Conservation (phyloP, 2,113 vertebrate genomes). For the Paedocypris sp. region DNA sequence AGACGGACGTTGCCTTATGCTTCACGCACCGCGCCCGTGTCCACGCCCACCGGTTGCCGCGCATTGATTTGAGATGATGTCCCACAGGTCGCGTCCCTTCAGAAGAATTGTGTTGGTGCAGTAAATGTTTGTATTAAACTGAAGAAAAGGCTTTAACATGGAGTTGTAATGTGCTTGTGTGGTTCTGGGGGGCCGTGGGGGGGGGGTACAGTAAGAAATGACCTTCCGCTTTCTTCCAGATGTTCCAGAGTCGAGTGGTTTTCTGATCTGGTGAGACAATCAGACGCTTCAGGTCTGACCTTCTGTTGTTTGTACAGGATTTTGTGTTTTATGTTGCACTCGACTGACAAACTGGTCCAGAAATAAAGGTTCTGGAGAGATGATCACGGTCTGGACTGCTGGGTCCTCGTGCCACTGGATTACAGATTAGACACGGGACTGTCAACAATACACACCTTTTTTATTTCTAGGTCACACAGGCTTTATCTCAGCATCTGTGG, state of each 20-base stretch:
- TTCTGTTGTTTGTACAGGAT: constrained; percentile 41
- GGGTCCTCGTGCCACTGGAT: neutral
- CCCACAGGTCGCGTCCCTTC: too few species aligned
- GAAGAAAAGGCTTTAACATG: constrained; percentile 17
- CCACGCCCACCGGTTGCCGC: too few species aligned
- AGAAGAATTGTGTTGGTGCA: constrained; percentile 28
- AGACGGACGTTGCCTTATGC: too few species aligned
- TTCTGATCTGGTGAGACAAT: constrained; percentile 38
- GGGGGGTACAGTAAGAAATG: constrained; percentile 20
- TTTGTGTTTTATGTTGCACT: constrained; percentile 40
- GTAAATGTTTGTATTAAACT: constrained; percentile 34
- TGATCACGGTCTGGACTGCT: neutral
- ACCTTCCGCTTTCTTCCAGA: constrained; percentile 23
- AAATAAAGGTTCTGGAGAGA: constrained; percentile 42
- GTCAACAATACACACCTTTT: too few species aligned
- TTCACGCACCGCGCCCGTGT: too few species aligned
- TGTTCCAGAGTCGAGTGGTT: too few species aligned
- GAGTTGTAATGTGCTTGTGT: constrained; percentile 26
- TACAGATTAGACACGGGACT: too few species aligned
- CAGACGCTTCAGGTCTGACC: too few species aligned
- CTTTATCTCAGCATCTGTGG: too few species aligned
- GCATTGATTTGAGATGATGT: too few species aligned
- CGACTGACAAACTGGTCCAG: constrained; percentile 34
- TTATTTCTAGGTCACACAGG: too few species aligned
- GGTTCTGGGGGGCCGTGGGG: constrained; percentile 10